Base-by-base conservation (phyloP, 2,113 vertebrate species). In the Cricetomys ansorgei region DNA sequence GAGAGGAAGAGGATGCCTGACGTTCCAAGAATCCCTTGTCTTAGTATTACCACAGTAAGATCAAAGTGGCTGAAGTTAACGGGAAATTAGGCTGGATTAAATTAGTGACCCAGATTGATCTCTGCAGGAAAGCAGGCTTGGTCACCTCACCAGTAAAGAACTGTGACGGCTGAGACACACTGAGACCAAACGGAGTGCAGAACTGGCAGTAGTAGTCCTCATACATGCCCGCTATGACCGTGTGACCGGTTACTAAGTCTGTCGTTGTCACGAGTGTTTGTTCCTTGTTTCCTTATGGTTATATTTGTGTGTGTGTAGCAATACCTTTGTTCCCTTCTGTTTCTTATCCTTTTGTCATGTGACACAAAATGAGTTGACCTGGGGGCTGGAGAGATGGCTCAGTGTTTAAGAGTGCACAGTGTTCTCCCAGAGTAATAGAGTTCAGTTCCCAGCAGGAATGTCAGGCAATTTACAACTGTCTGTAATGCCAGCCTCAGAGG, bases 291-390 rank as follows among this genome's bases (percentile, higher is more conserved):
- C 59, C 64, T 72, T 40, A 7, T 62, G 11, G 45, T 12, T 45
- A 17, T 75, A 40, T 4, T 0, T 69, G 27, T 40, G 2, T 31
- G 9, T 40, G 7, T 73, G 10, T 37, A 43, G 34, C 0, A 25
- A 84, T 70, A 25, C 12, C 73, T 94, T 64, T 37, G 21, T 64
- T 96, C 62, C 53, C 79, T 73, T 94, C 86, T 50, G 37, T 83
- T 53, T 72, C 3, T 88, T 59, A 64, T 48, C 13, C 29, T 64
- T 57, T 85, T 88, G 55, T 55, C 29, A 12, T 23, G 70, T 80
- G 69, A 87, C 3, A 25, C 67, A 88, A 94, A 19, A 59, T 7
- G 15, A 57, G 21, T 21, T 76, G 75, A 50, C 27, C 31, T 43
- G 40, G 21, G n/a, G 29, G 16, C 67, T n/a, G 16, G 67, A n/a